Base-by-base conservation (phyloP, 2,888 invertebrate genomes). In the Trissonchulus sp. region DNA sequence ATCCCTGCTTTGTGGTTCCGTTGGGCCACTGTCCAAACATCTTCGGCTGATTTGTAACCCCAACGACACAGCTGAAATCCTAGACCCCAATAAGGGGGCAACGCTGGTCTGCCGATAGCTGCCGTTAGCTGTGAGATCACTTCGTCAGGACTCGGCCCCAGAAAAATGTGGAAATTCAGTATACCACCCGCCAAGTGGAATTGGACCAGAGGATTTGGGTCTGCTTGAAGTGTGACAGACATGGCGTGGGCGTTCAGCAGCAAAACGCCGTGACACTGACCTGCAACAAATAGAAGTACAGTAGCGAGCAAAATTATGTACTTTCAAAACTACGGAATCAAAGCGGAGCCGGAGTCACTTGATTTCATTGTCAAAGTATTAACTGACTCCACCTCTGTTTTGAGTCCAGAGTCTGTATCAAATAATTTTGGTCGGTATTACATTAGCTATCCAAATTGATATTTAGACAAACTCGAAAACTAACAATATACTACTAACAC, bases 201-300 rank as follows among this genome's bases (percentile, higher is more conserved):
- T 0, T 93, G 93, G 73, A 94, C 15, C 3, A 60, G n/a, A 35
- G 15, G 31, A n/a, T n/a, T n/a, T 23, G 75, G 75, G 33, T 72
- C 31, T 1, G 75, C 60, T 63, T 73, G 63, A 30, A 75, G 69
- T n/a, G n/a, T 3, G 3, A 72, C 28, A 36, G 72, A 30, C 75
- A 73, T 63, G 31, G 69, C 38, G 69, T 74, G 37, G 8, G 74
- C 15, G 35, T 33, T 74, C 28, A 34, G 37, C 35, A 74, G 30
- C 33, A 74, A 71, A 18, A 69, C 35, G 31, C 75, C 75, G 72
- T 75, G 37, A 3, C 31, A 8, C 2, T 63, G 3, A 2, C 31
- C 36, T 48, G 48, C 8, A 48, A 48, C 8, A 48, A 48, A 48
- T 48, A 15, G 48, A 15, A 48, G 48, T n/a, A n/a, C n/a, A n/a